phyloP scores from a whole-genome alignment of 2,888 invertebrate species.

The Perdita meconis region DNA sequence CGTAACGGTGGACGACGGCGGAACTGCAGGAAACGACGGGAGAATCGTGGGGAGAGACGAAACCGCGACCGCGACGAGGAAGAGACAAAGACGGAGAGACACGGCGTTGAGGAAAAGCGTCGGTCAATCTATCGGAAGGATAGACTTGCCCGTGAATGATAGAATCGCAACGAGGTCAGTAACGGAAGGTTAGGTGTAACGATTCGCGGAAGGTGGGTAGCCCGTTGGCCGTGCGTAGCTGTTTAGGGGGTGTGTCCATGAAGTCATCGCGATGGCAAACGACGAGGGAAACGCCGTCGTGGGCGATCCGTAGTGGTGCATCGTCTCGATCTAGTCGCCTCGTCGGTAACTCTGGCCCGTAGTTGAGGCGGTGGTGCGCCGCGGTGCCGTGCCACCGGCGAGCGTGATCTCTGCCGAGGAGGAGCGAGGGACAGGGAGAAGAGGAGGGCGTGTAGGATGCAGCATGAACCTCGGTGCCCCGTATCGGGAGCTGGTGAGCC shows the following conservation, averaged over 20 bases:
- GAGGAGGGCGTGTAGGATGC: conserved; percentile 80
- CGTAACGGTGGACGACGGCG: too few species aligned
- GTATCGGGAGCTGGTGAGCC: conserved; percentile 82
- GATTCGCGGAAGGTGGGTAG: conserved; percentile 34
- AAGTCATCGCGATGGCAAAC: conserved; percentile 62
- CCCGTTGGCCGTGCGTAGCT: conserved; percentile 37
- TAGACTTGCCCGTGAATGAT: too few species aligned
- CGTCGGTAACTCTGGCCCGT: conserved; percentile 26
- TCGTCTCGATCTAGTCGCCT: conserved; percentile 26
- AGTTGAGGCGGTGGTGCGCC: conserved; percentile 57
- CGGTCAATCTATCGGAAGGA: too few species aligned
- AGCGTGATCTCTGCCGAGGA: conserved; percentile 67
- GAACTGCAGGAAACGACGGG: too few species aligned
- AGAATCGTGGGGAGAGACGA: too few species aligned
- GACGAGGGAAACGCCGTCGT: conserved; percentile 41
- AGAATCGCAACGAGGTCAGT: conserved; percentile 34
- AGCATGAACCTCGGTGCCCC: conserved; percentile 83
- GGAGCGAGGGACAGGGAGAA: conserved; percentile 53
- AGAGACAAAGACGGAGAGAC: too few species aligned
- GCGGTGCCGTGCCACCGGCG: conserved; percentile 51
- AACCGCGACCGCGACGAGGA: too few species aligned
- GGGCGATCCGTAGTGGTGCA: conserved; percentile 40
- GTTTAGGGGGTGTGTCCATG: conserved; percentile 70
- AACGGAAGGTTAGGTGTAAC: conserved; percentile 40
- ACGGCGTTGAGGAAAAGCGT: too few species aligned